Evolutionary conservation across 2,797 vertebrate species (phyloP), one percentile per base, ranked within the genome.

Genomic region (Vespertilio murinus): DNA sequence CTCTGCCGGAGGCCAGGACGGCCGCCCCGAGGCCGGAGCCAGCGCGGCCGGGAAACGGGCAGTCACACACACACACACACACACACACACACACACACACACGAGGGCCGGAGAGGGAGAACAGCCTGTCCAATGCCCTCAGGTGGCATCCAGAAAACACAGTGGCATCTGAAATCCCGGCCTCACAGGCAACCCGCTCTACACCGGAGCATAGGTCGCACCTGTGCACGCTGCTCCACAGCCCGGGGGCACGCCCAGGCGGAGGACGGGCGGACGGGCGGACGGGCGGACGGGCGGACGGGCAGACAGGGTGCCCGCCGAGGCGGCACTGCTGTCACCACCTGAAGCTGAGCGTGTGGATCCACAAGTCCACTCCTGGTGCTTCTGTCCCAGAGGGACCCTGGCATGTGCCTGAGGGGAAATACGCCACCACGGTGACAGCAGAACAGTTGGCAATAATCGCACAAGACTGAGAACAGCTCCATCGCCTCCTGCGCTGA

Each of bases 341-440:
- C 38, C 18, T 70, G 30, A 54, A 12, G 69, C 3, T 12, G 11
- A 42, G 54, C 7, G 2, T 82, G 12, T 54, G 69, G 30, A 54
- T 4, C 49, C 23, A 12, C 11, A 33, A 54, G 35, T 23, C 23
- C 33, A 61, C 30, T 23, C 23, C 49, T 1, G 11, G n/a, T 6
- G 1, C 3, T 0, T 3, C 2, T 3, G 4, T 14, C 33, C 59
- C 74, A 67, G 59, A 67, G 81, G 25, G 56, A 16, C 38, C 42
- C 14, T 7, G 6, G 8, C 70, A 8, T 0, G 0, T 3, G 28
- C 42, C 59, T 38, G 30, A 77, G 75, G 77, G 17, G 30, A 73
- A 45, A 42, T 28, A 6, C 0, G 0, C 45, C 3, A 6, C 20
- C 22, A 25, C 6, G 30, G 8, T 5, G 18, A n/a, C 0, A 61